A percentile compares a stretch with the other conserved stretches of the same genome.
phyloP scores from a whole-genome alignment of 2,113 vertebrate species.

The Dicaeum eximium region DNA sequence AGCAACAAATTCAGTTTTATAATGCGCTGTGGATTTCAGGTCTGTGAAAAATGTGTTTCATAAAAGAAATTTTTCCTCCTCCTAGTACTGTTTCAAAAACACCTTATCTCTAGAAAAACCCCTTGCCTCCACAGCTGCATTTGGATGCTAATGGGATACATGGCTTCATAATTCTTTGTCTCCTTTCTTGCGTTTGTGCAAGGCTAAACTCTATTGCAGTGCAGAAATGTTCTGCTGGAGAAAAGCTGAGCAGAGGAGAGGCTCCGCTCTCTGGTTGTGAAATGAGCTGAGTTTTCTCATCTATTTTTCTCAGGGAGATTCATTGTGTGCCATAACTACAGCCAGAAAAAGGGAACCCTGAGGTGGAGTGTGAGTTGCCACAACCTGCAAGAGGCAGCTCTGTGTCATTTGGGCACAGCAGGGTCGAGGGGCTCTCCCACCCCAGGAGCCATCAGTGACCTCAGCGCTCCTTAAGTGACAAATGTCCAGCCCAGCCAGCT shows the following conservation, averaged over 20 bases:
- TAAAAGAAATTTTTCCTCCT: not conserved
- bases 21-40: not conserved
- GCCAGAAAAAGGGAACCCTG: not conserved
- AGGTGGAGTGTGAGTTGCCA: not conserved
- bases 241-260: not conserved
- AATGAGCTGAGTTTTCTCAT: not conserved
- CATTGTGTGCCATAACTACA: not conserved
- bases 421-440: not conserved
- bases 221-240: not conserved
- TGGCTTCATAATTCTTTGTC: conserved; percentile 17
- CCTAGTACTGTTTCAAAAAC: not conserved
- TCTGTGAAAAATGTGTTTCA: not conserved
- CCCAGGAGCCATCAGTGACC: not conserved
- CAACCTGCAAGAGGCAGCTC: not conserved
- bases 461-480: not conserved
- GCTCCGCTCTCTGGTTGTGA: not conserved
- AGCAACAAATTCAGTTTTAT: conserved; percentile 1
- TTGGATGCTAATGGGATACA: conserved; percentile 26
- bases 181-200: not conserved
- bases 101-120: not conserved
- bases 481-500: not conserved
- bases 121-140: not conserved
- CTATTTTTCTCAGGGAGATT: not conserved
- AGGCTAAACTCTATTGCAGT: not conserved
- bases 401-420: not conserved